Evolutionary conservation across 1,140 invertebrate species (phyloP).

Genomic region (Bradysia coprophila): DNA sequence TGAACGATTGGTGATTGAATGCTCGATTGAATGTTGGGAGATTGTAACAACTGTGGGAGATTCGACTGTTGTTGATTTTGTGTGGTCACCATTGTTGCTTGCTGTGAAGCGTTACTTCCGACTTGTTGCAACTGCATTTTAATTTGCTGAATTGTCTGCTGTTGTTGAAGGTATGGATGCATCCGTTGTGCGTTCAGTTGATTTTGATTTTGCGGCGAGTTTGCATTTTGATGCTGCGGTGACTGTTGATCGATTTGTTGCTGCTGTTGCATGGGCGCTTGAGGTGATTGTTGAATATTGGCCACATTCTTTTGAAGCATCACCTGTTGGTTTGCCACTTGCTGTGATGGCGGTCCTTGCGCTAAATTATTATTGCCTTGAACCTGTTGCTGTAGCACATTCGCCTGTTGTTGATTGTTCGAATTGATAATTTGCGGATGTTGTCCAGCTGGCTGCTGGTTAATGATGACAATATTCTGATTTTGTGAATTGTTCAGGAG

Average conservation of each 20-base stretch:
- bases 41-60: too few species aligned
- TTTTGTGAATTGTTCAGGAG: conserved; percentile 22
- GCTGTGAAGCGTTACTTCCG: neutral
- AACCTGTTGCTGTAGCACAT: conserved; percentile 27
- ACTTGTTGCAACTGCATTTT: neutral
- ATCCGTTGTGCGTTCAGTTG: conserved; percentile 6
- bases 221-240: conserved; percentile 12
- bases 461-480: conserved; percentile 20
- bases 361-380: conserved; percentile 28
- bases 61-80: neutral
- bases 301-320: conserved; percentile 18
- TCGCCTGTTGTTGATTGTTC: conserved; percentile 21
- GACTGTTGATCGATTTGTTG: conserved; percentile 8
- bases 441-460: conserved; percentile 12
- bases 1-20: neutral
- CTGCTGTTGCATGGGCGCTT: conserved; percentile 11
- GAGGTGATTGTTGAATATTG: conserved; percentile 5
- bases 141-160: conserved; percentile 1
- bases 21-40: too few species aligned
- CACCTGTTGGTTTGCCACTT: conserved; percentile 26
- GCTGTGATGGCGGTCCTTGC: conserved; percentile 28
- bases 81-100: neutral
- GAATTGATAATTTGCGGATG: conserved; percentile 11
- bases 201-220: conserved; percentile 3
- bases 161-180: conserved; percentile 2